Percentiles rank a stretch among this genome's conserved stretches.
phyloP scores from a whole-genome alignment of 37 sponge, comb jelly and placozoan genomes.

The Theonella swinhoei region DNA sequence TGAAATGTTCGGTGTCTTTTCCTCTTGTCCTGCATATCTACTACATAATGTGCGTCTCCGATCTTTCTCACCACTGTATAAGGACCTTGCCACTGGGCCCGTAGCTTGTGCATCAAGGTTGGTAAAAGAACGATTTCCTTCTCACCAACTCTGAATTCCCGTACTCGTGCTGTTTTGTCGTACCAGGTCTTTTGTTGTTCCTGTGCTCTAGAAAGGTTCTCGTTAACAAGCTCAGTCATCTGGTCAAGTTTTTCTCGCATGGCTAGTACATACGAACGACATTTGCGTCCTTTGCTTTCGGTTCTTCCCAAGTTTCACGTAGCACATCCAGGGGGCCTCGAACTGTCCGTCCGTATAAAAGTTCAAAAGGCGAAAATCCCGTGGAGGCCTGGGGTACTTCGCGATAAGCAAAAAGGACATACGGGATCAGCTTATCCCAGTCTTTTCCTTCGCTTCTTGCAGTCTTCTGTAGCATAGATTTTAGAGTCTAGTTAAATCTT shows the following conservation, averaged over 20 bases:
- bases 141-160: slow-evolving; percentile 30
- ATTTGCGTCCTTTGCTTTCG: neutral
- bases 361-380: slow-evolving; percentile 57
- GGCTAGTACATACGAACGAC: slow-evolving; percentile 30
- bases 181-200: slow-evolving; percentile 38
- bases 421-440: slow-evolving; percentile 48
- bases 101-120: slow-evolving; percentile 10
- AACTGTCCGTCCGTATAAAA: slow-evolving; percentile 47
- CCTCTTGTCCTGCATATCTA: slow-evolving; percentile 17
- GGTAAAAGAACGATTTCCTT: slow-evolving; percentile 46
- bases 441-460: slow-evolving; percentile 4
- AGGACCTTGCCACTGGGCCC: slow-evolving; percentile 51
- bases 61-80: slow-evolving; percentile 5
- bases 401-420: slow-evolving; percentile 51
- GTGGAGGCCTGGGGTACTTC: slow-evolving; percentile 48
- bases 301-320: slow-evolving; percentile 47
- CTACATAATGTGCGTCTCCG: slow-evolving; percentile 15
- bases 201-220: slow-evolving; percentile 36
- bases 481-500: slow-evolving; percentile 54
- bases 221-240: slow-evolving; percentile 26
- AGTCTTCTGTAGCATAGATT: slow-evolving; percentile 29
- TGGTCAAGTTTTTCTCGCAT: slow-evolving; percentile 26
- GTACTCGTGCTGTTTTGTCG: slow-evolving; percentile 21
- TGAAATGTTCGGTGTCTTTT: slow-evolving; percentile 21
- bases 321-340: slow-evolving; percentile 63